phyloP scores from a whole-genome alignment of 1,140 invertebrate genomes.

The Tyrophagus putrescentiae region DNA sequence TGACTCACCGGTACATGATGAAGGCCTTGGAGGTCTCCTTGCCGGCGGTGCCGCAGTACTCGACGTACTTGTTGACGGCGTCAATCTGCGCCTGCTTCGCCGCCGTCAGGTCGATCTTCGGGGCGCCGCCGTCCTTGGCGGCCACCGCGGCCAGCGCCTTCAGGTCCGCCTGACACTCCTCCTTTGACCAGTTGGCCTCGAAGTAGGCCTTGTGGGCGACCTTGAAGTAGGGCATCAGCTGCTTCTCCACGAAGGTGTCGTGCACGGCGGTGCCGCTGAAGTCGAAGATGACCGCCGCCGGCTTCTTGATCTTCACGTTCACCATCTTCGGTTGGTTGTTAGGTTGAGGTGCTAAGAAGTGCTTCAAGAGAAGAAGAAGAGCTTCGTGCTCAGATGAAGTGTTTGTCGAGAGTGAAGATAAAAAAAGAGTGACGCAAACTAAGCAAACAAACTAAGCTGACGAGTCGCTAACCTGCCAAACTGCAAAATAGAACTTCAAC shows the following conservation, averaged over 20 bases:
- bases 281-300: constrained; percentile 16
- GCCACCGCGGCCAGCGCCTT: not conserved
- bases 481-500: too few species aligned
- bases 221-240: constrained; percentile 20
- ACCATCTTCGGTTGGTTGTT: too few species aligned
- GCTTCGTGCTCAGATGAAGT: too few species aligned
- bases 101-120: not conserved
- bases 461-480: too few species aligned
- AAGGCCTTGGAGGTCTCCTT: not conserved
- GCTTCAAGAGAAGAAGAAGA: too few species aligned
- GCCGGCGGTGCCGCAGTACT: not conserved
- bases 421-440: too few species aligned
- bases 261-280: constrained; percentile 7
- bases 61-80: not conserved
- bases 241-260: constrained; percentile 14
- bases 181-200: constrained; percentile 24
- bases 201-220: not conserved
- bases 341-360: too few species aligned
- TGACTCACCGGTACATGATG: constrained; percentile 29
- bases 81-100: not conserved
- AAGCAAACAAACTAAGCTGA: too few species aligned
- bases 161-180: not conserved
- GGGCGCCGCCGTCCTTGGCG: not conserved
- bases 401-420: too few species aligned
- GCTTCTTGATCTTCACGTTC: constrained; percentile 10